phyloP scores from a whole-genome alignment of 2,113 vertebrate genomes.

The Ammodramus savannarum region DNA sequence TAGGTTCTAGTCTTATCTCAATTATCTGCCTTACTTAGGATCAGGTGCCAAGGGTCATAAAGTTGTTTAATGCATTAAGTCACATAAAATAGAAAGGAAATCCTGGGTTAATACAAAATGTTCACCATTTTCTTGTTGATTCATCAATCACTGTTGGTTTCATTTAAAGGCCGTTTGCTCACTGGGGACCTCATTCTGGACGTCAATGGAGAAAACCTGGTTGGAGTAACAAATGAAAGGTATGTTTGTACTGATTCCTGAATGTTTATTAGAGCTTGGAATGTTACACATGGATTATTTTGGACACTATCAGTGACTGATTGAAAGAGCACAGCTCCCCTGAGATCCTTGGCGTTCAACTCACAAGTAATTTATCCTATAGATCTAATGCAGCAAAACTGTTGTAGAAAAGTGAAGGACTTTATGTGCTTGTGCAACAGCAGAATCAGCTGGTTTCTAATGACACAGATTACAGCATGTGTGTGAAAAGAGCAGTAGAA shows the following conservation, averaged over 20 bases:
- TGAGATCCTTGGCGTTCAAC: not conserved
- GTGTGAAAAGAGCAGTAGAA: not conserved
- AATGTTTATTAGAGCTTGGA: not conserved
- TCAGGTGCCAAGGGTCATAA: not conserved
- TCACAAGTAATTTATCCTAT: not conserved
- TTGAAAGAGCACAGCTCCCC: not conserved
- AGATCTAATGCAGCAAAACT: not conserved
- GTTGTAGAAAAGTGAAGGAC: not conserved
- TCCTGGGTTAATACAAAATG: not conserved
- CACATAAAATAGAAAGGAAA: not conserved
- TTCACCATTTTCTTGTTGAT: not conserved
- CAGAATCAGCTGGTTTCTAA: not conserved
- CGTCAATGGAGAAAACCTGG: constrained; percentile 84
- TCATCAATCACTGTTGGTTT: not conserved
- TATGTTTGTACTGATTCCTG: not conserved
- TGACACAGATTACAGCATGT: not conserved
- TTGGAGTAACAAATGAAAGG: constrained; percentile 84
- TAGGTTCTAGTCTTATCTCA: not conserved
- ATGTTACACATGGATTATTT: not conserved
- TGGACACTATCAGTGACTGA: not conserved
- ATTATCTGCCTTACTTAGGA: not conserved
- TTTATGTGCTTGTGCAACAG: not conserved
- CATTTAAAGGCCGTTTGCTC: constrained; percentile 76
- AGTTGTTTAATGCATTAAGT: not conserved
- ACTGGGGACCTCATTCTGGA: constrained; percentile 86